Evolutionary conservation across 2,888 invertebrate species (phyloP), one percentile per base, ranked within the genome.

Genomic region (Mythimna impura): DNA sequence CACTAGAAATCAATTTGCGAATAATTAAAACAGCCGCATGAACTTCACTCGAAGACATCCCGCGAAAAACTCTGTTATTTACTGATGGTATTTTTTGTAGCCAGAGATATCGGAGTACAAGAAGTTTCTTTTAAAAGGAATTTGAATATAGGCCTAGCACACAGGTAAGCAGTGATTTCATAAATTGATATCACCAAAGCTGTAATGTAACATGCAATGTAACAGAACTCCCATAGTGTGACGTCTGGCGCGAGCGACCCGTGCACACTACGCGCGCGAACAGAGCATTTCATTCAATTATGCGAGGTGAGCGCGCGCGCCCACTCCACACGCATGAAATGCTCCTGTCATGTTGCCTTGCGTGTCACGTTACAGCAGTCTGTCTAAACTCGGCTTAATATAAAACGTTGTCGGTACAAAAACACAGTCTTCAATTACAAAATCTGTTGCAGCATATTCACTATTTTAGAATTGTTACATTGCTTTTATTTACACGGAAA

Each of bases 391-490:
- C 9, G 9, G 36, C 36, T 36, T 22, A 5, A 7, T 73, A 63
- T 25, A 79, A 61, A 66, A 60, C 2, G 3, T 30, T 20, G 69
- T 52, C 3, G 0, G 64, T 65, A 78, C 47, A 71, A 50, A 66
- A 78, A 71, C 22, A 74, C 30, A 12, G 40, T 14, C 22, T 40
- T 58, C 2, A 57, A 14, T 22, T 66, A 72, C 17, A 66, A n/a
- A 66, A 79, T 40, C 5, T 30, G 34, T 47, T 55, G 30, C 61
- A 63, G 34, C 9, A 36, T 66, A 66, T 60, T 30, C 47, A 63
- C 36, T 58, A 79, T 57, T 55, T 66, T 60, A 54, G 6, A 65
- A 55, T 43, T 57, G 34, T 68, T 40, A 70, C 52, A 66, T 58
- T 52, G 25, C 8, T 52, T 52, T 25, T 8, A 47, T 30, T n/a